Evolutionary conservation across 2,113 vertebrate species (phyloP).

Genomic region (Pteronura brasiliensis): DNA sequence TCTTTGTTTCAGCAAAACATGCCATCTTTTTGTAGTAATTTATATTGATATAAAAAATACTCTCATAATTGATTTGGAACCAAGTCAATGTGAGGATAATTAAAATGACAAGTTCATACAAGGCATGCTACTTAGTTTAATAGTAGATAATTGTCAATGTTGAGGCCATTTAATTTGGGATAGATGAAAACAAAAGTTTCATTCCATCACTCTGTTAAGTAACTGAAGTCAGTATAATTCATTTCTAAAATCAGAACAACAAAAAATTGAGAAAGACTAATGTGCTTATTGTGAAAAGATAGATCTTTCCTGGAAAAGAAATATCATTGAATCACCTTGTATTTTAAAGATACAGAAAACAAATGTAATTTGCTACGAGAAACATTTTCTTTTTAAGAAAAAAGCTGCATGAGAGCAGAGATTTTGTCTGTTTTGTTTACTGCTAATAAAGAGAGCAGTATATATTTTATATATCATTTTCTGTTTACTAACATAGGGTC

Average conservation of each 20-base stretch:
- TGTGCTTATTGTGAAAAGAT: neutral
- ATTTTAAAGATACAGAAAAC: neutral
- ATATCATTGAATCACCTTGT: neutral
- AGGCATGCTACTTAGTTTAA: neutral
- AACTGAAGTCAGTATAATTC: slow-evolving; percentile 31
- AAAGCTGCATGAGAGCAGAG: neutral
- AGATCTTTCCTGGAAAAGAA: neutral
- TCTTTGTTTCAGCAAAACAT: neutral
- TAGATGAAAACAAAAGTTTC: neutral
- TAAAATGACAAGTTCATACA: neutral
- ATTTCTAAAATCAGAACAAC: slow-evolving; percentile 1
- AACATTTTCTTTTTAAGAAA: neutral
- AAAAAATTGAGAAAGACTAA: neutral
- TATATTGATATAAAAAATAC: neutral
- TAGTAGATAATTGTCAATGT: neutral
- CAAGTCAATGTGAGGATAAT: neutral
- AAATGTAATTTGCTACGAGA: neutral
- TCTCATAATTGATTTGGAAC: neutral
- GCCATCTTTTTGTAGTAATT: neutral
- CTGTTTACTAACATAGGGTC: neutral
- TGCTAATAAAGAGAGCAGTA: neutral
- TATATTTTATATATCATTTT: neutral
- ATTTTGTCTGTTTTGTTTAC: neutral
- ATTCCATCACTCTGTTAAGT: slow-evolving; percentile 34
- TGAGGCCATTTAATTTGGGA: slow-evolving; percentile 2